Evolutionary conservation across 35 echinoderm and acorn worm species (phyloP), one percentile per base, ranked within the genome.

Genomic region (Hemicentrotus pulcherrimus): DNA sequence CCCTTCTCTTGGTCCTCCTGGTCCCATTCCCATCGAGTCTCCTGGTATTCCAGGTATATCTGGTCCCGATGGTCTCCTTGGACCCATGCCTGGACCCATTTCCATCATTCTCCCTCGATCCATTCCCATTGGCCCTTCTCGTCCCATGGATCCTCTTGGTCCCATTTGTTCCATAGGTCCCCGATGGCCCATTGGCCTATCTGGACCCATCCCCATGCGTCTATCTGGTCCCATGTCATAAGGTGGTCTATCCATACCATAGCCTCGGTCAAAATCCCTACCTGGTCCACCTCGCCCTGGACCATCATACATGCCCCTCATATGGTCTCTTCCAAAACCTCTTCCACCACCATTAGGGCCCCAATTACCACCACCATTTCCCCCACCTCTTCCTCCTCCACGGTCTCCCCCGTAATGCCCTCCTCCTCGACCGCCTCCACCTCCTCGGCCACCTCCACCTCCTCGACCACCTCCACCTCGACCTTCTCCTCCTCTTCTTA

Each of bases 221-320:
- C 61, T 70, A 70, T 70, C 61, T 41, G 88, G 88, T 35, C 88
- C 88, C 88, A 90, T 32, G 88, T 90, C 88, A 90, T 22, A 78
- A 78, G 65, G 65, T 22, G 65, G 65, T 78, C 65, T 78, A 78
- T 78, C 65, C 65, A 22, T 41, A 18, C 32, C 32, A 41, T 32
- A 47, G 14, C 88, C 88, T 45, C 9, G 32, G 88, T 90, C 88
- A 22, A 33, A 47, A 24, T 90, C 88, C 32, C 88, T 78, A 4
- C 7, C 65, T 28, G 65, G 65, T 78, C 65, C 65, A 78, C 19
- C 19, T 78, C 28, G 65, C 28, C 5, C 24, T 7, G 65, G 65
- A 78, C 88, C 88, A 90, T 47, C 88, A 41, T 18, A 32, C 32
- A 45, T 33, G 31, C 32, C 32, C 32, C 88, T 90, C 88, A 47